Percentiles rank a stretch among this genome's conserved stretches.
Conservation (phyloP, 2,797 vertebrate species). For the Betta splendens region DNA sequence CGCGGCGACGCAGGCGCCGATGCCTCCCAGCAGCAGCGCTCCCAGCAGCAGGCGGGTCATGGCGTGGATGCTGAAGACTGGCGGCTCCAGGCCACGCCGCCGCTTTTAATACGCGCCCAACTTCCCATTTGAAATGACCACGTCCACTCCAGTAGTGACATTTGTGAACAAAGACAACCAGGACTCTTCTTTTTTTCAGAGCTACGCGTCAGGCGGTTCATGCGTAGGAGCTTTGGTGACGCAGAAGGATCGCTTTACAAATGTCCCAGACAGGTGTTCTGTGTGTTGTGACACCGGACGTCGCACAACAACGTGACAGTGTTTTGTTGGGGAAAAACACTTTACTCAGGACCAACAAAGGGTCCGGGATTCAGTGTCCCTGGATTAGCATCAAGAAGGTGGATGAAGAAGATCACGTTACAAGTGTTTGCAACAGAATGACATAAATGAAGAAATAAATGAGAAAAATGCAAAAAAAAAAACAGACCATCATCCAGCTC, state of each 20-base stretch:
- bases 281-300: neutral
- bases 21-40: constrained; percentile 49
- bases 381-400: neutral
- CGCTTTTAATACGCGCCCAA: constrained; percentile 30
- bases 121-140: constrained; percentile 40
- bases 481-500: neutral
- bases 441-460: no score
- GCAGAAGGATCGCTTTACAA: neutral
- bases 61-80: constrained; percentile 24
- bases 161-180: neutral
- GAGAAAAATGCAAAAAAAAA: no score
- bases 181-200: neutral
- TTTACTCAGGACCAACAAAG: neutral
- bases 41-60: constrained; percentile 55
- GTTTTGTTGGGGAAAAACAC: no score
- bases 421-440: no score
- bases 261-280: neutral
- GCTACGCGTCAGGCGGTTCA: neutral
- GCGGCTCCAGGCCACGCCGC: neutral
- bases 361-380: neutral
- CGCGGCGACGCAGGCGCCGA: constrained; percentile 17
- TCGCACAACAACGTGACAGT: neutral
- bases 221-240: neutral
- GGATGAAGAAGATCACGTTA: neutral
- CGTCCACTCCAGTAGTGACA: constrained; percentile 1